Conservation (phyloP, 1,140 invertebrate genomes). For the Drosophila mayri region DNA sequence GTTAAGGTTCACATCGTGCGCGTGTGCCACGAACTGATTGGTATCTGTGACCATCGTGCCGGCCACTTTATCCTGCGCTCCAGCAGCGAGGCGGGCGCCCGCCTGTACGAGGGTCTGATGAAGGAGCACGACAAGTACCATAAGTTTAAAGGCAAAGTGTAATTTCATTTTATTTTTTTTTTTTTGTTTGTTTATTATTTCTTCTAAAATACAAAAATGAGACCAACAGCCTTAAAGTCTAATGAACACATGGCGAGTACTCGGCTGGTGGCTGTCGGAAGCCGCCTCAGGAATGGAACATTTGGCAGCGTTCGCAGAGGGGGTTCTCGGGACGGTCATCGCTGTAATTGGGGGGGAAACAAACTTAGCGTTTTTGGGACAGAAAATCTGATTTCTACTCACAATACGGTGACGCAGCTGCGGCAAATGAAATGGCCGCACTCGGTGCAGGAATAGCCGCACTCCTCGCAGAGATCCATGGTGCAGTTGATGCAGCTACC, state of each 20-base stretch:
- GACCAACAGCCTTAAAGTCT: background rate
- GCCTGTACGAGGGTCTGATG: constrained; percentile 69
- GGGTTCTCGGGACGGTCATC: constrained; percentile 48
- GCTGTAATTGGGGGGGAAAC: constrained; percentile 12
- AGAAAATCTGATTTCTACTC: constrained; percentile 21
- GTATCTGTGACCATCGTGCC: constrained; percentile 80
- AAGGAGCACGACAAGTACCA: constrained; percentile 83
- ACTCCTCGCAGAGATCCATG: constrained; percentile 70
- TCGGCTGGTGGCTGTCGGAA: background rate
- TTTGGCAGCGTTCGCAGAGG: constrained; percentile 64
- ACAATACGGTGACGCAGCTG: constrained; percentile 75
- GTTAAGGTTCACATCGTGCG: constrained; percentile 77
- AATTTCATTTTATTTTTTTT: constrained; percentile 9
- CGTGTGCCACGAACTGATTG: constrained; percentile 77
- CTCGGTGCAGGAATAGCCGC: constrained; percentile 73
- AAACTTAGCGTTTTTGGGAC: background rate
- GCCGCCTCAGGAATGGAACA: constrained; percentile 40
- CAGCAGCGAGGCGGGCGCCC: constrained; percentile 76
- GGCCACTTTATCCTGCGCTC: constrained; percentile 78
- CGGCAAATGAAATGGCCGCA: constrained; percentile 68
- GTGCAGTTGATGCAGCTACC: constrained; percentile 62
- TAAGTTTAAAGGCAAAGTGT: constrained; percentile 79
- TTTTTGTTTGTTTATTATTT: background rate
- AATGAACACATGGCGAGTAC: constrained; percentile 4
- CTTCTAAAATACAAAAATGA: constrained; percentile 3